phyloP scores from a whole-genome alignment of 2,113 vertebrate genomes.

The Clupea harengus region DNA sequence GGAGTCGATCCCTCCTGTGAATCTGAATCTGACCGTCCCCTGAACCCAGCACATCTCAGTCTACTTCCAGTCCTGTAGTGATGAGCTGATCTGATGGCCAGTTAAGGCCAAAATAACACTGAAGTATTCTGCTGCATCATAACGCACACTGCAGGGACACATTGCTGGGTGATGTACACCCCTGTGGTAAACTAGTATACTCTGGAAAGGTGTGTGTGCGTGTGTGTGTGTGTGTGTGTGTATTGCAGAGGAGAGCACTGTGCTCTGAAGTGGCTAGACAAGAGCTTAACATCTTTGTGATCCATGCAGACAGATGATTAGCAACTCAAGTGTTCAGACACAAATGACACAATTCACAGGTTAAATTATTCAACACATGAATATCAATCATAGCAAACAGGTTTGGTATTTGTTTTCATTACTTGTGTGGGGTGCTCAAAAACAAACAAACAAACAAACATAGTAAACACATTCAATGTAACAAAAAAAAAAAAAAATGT shows the following conservation, averaged over 20 bases:
- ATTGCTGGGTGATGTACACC: neutral
- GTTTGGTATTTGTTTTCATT: slow-evolving; percentile 41
- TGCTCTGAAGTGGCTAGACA: neutral
- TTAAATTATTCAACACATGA: slow-evolving; percentile 8
- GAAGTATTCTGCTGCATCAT: neutral
- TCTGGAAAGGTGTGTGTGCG: slow-evolving; percentile 10
- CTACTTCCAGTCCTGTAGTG: neutral
- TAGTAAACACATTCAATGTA: slow-evolving; percentile 16
- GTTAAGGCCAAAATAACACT: neutral
- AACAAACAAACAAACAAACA: slow-evolving; percentile 9
- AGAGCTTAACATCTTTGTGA: neutral
- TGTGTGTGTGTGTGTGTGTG: slow-evolving; percentile 16
- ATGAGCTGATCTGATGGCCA: neutral
- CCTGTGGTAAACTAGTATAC: neutral
- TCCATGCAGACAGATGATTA: neutral
- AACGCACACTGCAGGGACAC: neutral
- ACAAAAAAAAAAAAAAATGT: slow-evolving; percentile 28
- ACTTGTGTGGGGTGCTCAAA: slow-evolving; percentile 23
- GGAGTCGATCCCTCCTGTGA: no score
- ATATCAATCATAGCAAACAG: neutral
- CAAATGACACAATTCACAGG: neutral
- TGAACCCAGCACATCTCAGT: neutral
- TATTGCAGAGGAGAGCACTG: neutral
- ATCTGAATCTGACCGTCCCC: neutral
- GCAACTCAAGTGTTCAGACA: slow-evolving; percentile 1